Percentiles rank a stretch among this genome's conserved stretches.
Evolutionary conservation across 2,797 vertebrate species (phyloP).

Genomic region (Hoplostethus mediterraneus): DNA sequence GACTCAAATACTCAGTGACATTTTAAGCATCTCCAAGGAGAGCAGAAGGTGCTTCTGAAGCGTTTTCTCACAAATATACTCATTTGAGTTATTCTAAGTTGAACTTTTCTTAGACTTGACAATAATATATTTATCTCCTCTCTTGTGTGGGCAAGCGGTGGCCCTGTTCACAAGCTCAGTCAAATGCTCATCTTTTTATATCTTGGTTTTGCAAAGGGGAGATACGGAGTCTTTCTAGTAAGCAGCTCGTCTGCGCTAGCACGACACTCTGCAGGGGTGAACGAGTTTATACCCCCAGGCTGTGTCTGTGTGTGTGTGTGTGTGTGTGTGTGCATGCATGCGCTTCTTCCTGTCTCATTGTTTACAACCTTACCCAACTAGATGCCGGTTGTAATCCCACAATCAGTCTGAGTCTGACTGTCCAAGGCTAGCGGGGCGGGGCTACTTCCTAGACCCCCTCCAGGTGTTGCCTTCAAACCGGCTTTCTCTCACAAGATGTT

Average conservation of each 20-base stretch:
- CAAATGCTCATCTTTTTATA: slow-evolving; percentile 45
- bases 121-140: slow-evolving; percentile 5
- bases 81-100: slow-evolving; percentile 21
- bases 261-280: slow-evolving; percentile 57
- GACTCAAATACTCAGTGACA: background rate
- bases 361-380: slow-evolving; percentile 63
- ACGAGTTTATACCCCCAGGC: slow-evolving; percentile 63
- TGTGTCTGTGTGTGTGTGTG: slow-evolving; percentile 40
- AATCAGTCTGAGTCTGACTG: slow-evolving; percentile 44
- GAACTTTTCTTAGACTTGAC: background rate
- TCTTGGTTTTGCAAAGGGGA: slow-evolving; percentile 42
- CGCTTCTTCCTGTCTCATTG: slow-evolving; percentile 68
- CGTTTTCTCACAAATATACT: slow-evolving; percentile 7
- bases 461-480: slow-evolving; percentile 34
- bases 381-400: slow-evolving; percentile 68
- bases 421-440: slow-evolving; percentile 48
- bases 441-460: slow-evolving; percentile 45
- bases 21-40: slow-evolving; percentile 8
- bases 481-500: slow-evolving; percentile 41
- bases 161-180: slow-evolving; percentile 49
- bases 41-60: slow-evolving; percentile 31
- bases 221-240: slow-evolving; percentile 66
- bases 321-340: slow-evolving; percentile 19
- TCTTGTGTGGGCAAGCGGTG: slow-evolving; percentile 28
- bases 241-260: slow-evolving; percentile 42